Conservation (phyloP, 2,113 vertebrate genomes). For the Tichodroma muraria region DNA sequence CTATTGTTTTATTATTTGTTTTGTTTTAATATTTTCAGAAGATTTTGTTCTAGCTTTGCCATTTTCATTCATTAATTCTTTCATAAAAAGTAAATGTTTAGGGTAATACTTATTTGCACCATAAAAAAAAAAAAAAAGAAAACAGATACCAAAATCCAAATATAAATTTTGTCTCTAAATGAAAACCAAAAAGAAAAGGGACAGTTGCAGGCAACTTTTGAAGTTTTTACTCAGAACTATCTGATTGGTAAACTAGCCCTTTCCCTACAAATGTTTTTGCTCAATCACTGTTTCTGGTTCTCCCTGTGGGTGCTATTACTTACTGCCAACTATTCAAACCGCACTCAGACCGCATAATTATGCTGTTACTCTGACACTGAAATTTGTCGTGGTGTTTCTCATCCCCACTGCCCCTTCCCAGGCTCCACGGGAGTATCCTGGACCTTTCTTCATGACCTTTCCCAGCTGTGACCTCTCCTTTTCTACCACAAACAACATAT, state of each 20-base stretch:
- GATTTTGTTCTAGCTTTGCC: background rate
- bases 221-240: background rate
- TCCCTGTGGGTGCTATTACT: background rate
- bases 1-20: background rate
- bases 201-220: background rate
- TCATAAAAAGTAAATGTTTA: background rate
- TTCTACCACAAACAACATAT: background rate
- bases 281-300: background rate
- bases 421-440: background rate
- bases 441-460: background rate
- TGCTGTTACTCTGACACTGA: background rate
- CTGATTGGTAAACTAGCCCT: background rate
- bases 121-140: background rate
- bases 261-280: background rate
- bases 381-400: rapidly evolving
- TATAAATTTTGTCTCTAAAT: background rate
- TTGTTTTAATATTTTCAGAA: background rate
- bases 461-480: background rate
- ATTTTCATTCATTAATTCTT: background rate
- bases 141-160: background rate
- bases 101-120: background rate
- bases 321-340: background rate
- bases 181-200: background rate
- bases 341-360: background rate
- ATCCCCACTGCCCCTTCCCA: background rate